A percentile compares a stretch with the other conserved stretches of the same genome.
These are phyloP conservation scores for Tiliacea aurago DNA, from an alignment of 2,888 invertebrate species.

Conservation along the genomic window DNA sequence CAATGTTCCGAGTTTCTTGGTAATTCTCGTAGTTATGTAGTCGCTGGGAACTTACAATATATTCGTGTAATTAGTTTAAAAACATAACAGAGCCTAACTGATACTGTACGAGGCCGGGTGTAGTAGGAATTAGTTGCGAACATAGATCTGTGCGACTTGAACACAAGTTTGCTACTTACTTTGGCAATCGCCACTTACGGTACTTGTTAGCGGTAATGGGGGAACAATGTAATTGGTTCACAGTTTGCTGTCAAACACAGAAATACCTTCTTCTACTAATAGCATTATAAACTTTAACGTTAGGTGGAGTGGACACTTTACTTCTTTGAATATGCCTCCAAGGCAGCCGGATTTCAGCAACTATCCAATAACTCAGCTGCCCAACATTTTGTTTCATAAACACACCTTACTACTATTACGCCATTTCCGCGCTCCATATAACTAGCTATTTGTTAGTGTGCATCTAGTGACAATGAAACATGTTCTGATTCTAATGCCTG, in stretches of 20 bases:
- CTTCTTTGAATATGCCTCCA: background rate
- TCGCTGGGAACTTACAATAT: constrained; percentile 13
- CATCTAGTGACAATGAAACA: constrained; percentile 50
- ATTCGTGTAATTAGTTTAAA: constrained; percentile 42
- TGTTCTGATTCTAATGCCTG: constrained; percentile 45
- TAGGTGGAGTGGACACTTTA: background rate
- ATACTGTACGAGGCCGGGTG: background rate
- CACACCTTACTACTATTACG: background rate
- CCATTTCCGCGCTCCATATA: constrained; percentile 13
- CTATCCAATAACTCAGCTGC: background rate
- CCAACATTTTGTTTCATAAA: background rate
- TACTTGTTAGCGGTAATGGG: constrained; percentile 16
- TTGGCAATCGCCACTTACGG: constrained; percentile 7
- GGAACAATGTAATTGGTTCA: constrained; percentile 5
- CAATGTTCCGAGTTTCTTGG: constrained; percentile 32
- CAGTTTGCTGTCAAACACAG: constrained; percentile 3
- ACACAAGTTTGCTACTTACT: constrained; percentile 5
- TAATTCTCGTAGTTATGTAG: constrained; percentile 16
- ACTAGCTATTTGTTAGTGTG: constrained; percentile 8
- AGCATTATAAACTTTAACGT: background rate
- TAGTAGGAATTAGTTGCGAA: background rate
- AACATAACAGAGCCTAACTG: constrained; percentile 21
- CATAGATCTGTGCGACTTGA: constrained; percentile 2
- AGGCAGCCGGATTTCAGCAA: background rate
- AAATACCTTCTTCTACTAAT: no score